phyloP scores from a whole-genome alignment of 23 tunicate species.

The Ciona savignyi region DNA sequence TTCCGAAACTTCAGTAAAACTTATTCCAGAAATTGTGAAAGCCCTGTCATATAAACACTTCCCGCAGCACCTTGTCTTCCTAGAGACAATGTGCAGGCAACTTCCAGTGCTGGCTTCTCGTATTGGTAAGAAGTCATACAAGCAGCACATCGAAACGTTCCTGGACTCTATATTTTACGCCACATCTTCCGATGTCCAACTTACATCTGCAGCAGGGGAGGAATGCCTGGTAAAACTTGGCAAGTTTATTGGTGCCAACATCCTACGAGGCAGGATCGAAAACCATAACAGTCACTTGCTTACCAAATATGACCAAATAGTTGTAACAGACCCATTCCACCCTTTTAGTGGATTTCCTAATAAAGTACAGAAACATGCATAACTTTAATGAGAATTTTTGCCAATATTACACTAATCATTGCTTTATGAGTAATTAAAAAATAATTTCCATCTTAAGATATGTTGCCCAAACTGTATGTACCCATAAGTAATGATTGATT shows the following conservation, averaged over 20 bases:
- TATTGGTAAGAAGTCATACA: constrained; percentile 62
- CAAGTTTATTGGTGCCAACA: constrained; percentile 61
- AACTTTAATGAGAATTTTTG: no score
- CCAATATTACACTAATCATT: no score
- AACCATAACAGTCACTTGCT: no score
- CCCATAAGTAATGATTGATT: no score
- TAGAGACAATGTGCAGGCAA: constrained; percentile 82
- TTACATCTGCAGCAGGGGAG: constrained; percentile 79
- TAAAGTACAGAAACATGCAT: no score
- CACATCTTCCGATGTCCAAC: constrained; percentile 50
- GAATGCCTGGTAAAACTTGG: constrained; percentile 65
- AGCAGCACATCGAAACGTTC: constrained; percentile 58
- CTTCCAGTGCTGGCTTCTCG: constrained; percentile 56
- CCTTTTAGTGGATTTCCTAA: no score
- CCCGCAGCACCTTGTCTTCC: constrained; percentile 63
- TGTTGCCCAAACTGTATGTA: no score
- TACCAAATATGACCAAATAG: no score
- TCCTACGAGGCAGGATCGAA: constrained; percentile 77
- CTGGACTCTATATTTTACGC: constrained; percentile 75
- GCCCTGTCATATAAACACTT: constrained; percentile 42
- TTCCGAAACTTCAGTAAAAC: constrained; percentile 12
- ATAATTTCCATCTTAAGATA: no score
- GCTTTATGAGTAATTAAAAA: no score
- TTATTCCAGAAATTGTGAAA: constrained; percentile 35
- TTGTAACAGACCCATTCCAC: no score